Evolutionary conservation across 2,888 invertebrate species (phyloP).

Genomic region (Andrena bicolor): DNA sequence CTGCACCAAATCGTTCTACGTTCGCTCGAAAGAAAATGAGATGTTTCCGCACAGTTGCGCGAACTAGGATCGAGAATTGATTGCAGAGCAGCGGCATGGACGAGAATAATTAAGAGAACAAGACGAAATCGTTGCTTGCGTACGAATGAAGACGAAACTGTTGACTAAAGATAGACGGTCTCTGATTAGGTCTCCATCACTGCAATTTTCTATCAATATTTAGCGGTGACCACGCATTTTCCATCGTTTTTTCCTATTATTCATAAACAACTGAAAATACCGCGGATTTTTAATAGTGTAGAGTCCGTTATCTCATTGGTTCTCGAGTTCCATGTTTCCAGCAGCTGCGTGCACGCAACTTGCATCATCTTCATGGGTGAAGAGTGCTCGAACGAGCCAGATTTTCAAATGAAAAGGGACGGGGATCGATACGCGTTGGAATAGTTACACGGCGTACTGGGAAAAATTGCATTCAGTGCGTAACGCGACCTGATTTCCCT

Average conservation of each 20-base stretch:
- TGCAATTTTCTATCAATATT: background rate
- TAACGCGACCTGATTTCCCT: slow-evolving; percentile 57
- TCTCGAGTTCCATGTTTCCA: slow-evolving; percentile 16
- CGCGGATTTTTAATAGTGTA: background rate
- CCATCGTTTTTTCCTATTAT: background rate
- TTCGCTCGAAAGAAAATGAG: slow-evolving; percentile 3
- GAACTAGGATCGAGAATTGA: slow-evolving; percentile 19
- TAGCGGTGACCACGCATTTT: background rate
- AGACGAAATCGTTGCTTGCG: slow-evolving; percentile 19
- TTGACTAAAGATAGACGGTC: background rate
- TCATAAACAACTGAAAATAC: background rate
- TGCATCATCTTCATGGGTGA: slow-evolving; percentile 52
- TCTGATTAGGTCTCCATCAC: slow-evolving; percentile 15
- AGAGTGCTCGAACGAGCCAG: slow-evolving; percentile 42
- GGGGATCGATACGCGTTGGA: slow-evolving; percentile 49
- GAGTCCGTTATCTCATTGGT: background rate
- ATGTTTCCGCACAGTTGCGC: slow-evolving; percentile 15
- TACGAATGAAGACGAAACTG: slow-evolving; percentile 18
- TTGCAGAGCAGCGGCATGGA: slow-evolving; percentile 19
- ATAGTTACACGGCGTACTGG: slow-evolving; percentile 43
- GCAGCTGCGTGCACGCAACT: slow-evolving; percentile 29
- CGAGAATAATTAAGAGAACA: slow-evolving; percentile 22
- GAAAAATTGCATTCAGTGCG: slow-evolving; percentile 57
- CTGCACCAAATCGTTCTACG: slow-evolving; percentile 4
- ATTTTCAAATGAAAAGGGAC: slow-evolving; percentile 58